These are phyloP conservation scores for Arctopsyche grandis DNA, from an alignment of 1,140 invertebrate species.

Conservation along the genomic window DNA sequence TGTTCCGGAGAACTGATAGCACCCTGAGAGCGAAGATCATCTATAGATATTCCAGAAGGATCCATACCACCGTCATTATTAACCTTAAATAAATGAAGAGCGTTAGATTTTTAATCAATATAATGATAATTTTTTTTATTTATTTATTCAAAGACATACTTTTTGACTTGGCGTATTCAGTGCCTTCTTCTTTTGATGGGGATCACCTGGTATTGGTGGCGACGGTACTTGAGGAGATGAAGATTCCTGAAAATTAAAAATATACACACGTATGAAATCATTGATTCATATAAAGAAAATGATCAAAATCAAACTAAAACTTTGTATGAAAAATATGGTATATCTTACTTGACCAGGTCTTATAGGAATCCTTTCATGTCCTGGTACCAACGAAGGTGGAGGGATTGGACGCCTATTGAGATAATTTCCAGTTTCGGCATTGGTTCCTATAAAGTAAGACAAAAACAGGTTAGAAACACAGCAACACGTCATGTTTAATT, in stretches of 20 bases:
- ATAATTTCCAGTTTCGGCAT: conserved; percentile 70
- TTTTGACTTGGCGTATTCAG: conserved; percentile 76
- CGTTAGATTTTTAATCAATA: conserved; percentile 20
- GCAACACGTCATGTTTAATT: neutral
- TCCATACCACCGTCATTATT: conserved; percentile 59
- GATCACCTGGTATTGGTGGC: conserved; percentile 60
- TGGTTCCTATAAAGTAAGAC: conserved; percentile 65
- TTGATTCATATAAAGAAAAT: neutral
- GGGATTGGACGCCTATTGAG: conserved; percentile 76
- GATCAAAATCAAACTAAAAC: too few species aligned
- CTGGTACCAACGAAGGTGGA: conserved; percentile 78
- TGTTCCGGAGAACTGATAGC: conserved; percentile 58
- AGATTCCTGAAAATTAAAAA: conserved; percentile 59
- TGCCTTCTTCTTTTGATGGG: conserved; percentile 72
- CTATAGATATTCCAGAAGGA: conserved; percentile 60
- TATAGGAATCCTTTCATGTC: conserved; percentile 82
- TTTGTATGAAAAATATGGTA: neutral
- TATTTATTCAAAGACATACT: conserved; percentile 56
- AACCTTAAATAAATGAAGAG: conserved; percentile 59
- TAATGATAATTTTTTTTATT: conserved; percentile 7
- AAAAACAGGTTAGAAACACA: neutral
- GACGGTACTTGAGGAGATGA: conserved; percentile 65
- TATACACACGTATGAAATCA: neutral
- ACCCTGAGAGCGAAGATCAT: conserved; percentile 55
- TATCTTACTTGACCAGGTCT: conserved; percentile 69